Percentiles rank a stretch among this genome's conserved stretches.
Evolutionary conservation across 1,140 invertebrate genomes (phyloP).

Genomic region (Trachymyrmex cornetzi): DNA sequence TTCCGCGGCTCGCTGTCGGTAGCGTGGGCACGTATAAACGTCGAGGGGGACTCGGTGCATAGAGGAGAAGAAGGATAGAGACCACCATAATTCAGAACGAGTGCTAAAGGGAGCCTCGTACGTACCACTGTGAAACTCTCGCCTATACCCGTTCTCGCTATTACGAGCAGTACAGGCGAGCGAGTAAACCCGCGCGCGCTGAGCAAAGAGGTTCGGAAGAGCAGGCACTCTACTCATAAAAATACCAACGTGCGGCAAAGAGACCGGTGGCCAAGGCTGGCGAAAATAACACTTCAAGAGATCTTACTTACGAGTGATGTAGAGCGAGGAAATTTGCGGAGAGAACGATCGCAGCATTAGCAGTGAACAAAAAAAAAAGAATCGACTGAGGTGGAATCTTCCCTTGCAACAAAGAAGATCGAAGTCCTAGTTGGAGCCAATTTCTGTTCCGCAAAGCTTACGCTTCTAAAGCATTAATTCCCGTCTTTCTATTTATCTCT

Average conservation of each 20-base stretch:
- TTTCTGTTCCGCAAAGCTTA: constrained; percentile 54
- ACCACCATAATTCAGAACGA: constrained; percentile 75
- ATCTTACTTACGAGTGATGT: constrained; percentile 76
- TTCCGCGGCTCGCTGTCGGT: constrained; percentile 60
- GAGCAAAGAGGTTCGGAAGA: constrained; percentile 61
- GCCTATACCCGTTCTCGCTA: constrained; percentile 40
- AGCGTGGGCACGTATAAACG: constrained; percentile 63
- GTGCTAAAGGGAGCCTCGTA: constrained; percentile 60
- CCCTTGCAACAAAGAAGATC: constrained; percentile 6
- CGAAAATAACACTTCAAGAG: constrained; percentile 79
- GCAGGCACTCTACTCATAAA: constrained; percentile 78
- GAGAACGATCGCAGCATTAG: constrained; percentile 49
- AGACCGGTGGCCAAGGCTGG: constrained; percentile 52
- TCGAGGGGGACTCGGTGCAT: constrained; percentile 2
- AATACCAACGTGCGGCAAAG: constrained; percentile 76
- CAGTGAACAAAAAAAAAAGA: constrained; percentile 58
- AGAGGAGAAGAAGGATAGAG: constrained; percentile 10
- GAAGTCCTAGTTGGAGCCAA: constrained; percentile 11
- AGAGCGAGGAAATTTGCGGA: constrained; percentile 71
- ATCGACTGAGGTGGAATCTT: constrained; percentile 9
- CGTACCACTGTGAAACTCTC: constrained; percentile 60
- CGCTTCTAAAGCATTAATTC: background rate
- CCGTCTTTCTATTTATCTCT: background rate
- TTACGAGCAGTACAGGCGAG: constrained; percentile 49
- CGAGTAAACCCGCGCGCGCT: constrained; percentile 24